Base-by-base conservation (phyloP, 2,113 vertebrate genomes). In the Nerophis ophidion region DNA sequence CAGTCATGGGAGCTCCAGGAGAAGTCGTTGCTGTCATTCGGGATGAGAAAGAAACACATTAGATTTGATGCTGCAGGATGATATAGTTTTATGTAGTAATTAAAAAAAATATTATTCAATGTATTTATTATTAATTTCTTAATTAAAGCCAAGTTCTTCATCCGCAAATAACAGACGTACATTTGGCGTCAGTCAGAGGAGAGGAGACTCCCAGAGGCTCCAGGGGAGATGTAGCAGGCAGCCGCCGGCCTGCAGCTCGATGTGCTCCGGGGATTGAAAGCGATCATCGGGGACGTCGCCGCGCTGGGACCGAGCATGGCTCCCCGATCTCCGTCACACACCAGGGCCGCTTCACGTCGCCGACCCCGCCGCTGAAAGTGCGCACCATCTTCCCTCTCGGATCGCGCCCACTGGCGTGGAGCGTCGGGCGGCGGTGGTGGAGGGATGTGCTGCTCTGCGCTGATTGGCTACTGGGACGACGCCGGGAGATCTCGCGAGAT, bases 401-500 rank as follows among this genome's bases (percentile, higher is more conserved):
- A 38, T 42, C 36, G 1, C 5, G 26, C 34, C 45, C 44, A 34
- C 46, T 26, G 3, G 55, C 57, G 54, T 12, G 75, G 74, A 35
- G 34, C 61, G 33, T 49, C 50, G 1, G 13, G 61, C 59, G 6
- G 48, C 63, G 9, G 66, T 11, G 45, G 57, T 40, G 61, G 49
- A 36, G 57, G 8, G 19, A 26, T 26, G 26, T 4, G 26, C 26
- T 26, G 26, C 26, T 26, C 26, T 8, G 49, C 15, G 76, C 7
- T 54, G 52, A 6, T 33, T 36, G 4, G 51, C 7, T 8, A 12
- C 12, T 2, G 52, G 52, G 35, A n/a, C 7, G 35, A 36, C 34
- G 16, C 81, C 76, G 74, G 68, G 63, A 74, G 75, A 84, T 79
- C 80, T 66, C 79, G 72, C 71, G 79, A 81, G 84, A 81, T 14